Percentiles rank a stretch among this genome's conserved stretches.
Evolutionary conservation across 1,140 invertebrate species (phyloP).

Genomic region (Heliothis virescens): DNA sequence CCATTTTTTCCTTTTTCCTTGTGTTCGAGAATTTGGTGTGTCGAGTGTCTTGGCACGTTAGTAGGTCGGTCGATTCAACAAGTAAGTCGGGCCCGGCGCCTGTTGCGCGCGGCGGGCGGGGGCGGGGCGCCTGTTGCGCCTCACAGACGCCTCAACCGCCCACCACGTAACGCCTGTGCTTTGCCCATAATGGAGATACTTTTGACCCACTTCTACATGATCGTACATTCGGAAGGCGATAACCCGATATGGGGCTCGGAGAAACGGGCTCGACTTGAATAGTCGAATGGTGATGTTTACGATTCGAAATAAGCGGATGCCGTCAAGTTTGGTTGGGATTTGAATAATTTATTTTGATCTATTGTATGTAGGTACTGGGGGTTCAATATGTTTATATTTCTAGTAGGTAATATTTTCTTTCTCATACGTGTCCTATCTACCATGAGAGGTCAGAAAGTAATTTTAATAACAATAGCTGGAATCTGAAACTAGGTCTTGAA

Average conservation of each 20-base stretch:
- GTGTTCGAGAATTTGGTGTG: constrained; percentile 62
- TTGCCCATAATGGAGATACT: constrained; percentile 73
- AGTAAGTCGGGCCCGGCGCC: constrained; percentile 77
- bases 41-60: constrained; percentile 79
- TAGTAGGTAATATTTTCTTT: too few species aligned
- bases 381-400: too few species aligned
- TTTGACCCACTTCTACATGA: constrained; percentile 72
- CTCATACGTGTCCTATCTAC: too few species aligned
- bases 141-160: constrained; percentile 78
- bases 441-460: too few species aligned
- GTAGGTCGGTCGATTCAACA: constrained; percentile 86
- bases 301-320: not conserved
- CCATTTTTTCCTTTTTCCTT: constrained; percentile 34
- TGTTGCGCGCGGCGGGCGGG: constrained; percentile 69
- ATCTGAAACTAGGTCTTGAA: too few species aligned
- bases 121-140: constrained; percentile 79
- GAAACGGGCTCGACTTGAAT: constrained; percentile 21
- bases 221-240: constrained; percentile 29
- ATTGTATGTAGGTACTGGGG: too few species aligned
- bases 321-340: not conserved
- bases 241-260: constrained; percentile 18
- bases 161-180: constrained; percentile 66
- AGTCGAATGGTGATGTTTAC: constrained; percentile 25
- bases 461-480: too few species aligned
- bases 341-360: not conserved